These are phyloP conservation scores for Aphelenchoides fujianensis DNA, from an alignment of 1,140 invertebrate genomes.

Conservation along the genomic window DNA sequence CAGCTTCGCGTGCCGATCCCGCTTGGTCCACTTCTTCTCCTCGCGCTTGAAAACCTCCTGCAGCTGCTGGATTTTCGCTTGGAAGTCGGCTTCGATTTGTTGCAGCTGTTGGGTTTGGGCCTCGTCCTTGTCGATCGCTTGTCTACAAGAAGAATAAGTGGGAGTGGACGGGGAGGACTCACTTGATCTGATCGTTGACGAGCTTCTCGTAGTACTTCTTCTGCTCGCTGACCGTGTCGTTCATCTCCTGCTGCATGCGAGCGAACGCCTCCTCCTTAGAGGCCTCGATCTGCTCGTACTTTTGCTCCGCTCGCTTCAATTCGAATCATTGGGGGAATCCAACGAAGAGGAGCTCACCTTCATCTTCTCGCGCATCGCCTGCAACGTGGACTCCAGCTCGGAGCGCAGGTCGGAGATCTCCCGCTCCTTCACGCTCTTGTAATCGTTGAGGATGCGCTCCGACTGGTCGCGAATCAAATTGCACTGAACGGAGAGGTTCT, in stretches of 20 bases:
- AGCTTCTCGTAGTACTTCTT: constrained; percentile 38
- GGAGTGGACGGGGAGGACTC: too few relatives aligned
- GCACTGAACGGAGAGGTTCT: constrained; percentile 28
- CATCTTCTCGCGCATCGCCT: constrained; percentile 36
- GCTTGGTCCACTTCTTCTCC: constrained; percentile 18
- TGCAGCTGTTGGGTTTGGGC: not conserved
- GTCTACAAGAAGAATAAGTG: constrained; percentile 7
- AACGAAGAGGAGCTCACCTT: constrained; percentile 12
- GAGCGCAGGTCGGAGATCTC: constrained; percentile 23
- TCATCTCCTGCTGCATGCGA: constrained; percentile 38
- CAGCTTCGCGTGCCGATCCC: not conserved
- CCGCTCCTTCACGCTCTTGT: constrained; percentile 27
- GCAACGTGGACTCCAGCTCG: constrained; percentile 31
- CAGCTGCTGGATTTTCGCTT: constrained; percentile 28
- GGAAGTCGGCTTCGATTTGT: constrained; percentile 14
- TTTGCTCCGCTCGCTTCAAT: constrained; percentile 33
- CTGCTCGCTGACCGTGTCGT: constrained; percentile 17
- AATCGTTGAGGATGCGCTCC: constrained; percentile 30
- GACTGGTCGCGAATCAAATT: constrained; percentile 35
- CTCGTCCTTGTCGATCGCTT: constrained; percentile 29
- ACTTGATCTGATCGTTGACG: constrained; percentile 39
- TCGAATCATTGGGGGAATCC: not conserved
- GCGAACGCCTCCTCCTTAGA: constrained; percentile 35
- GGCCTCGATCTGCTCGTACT: constrained; percentile 35
- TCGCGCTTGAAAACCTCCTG: constrained; percentile 25